Conservation (phyloP, 2,888 invertebrate species). For the Calameuta idolon region DNA sequence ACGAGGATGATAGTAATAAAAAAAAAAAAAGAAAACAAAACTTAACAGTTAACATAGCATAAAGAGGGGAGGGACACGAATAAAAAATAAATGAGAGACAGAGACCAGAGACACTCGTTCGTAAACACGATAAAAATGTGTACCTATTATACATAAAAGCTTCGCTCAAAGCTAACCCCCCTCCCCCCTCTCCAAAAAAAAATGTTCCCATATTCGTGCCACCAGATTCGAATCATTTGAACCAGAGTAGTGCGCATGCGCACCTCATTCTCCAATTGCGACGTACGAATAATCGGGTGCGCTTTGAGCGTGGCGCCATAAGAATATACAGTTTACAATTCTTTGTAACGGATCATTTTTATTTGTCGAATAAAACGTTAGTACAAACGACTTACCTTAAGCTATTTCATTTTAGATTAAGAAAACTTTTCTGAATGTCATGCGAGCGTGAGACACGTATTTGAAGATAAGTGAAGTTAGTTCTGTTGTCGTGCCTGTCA, state of each 20-base stretch:
- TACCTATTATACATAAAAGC: slow-evolving; percentile 32
- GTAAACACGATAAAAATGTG: slow-evolving; percentile 46
- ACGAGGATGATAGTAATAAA: slow-evolving; percentile 10
- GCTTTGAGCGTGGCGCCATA: neutral
- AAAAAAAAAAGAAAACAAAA: neutral
- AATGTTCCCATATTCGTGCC: neutral
- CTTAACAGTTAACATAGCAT: neutral
- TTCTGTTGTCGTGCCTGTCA: too few relatives aligned
- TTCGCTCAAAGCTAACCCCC: neutral
- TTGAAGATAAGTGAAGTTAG: too few relatives aligned
- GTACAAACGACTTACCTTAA: slow-evolving; percentile 50
- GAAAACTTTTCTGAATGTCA: too few relatives aligned
- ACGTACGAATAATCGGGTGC: neutral
- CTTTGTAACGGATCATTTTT: slow-evolving; percentile 63
- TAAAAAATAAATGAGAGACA: slow-evolving; percentile 11
- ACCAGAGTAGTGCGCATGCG: too few relatives aligned
- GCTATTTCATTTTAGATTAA: too few relatives aligned
- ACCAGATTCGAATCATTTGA: neutral
- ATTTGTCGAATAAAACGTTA: slow-evolving; percentile 64
- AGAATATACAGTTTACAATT: slow-evolving; percentile 58
- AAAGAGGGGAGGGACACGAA: neutral
- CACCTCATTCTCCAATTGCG: neutral
- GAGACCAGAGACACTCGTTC: slow-evolving; percentile 15
- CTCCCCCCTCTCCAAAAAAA: too few relatives aligned
- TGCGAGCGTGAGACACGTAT: too few relatives aligned